Evolutionary conservation across 2,888 invertebrate species (phyloP).

Genomic region (Ectobius pallidus): DNA sequence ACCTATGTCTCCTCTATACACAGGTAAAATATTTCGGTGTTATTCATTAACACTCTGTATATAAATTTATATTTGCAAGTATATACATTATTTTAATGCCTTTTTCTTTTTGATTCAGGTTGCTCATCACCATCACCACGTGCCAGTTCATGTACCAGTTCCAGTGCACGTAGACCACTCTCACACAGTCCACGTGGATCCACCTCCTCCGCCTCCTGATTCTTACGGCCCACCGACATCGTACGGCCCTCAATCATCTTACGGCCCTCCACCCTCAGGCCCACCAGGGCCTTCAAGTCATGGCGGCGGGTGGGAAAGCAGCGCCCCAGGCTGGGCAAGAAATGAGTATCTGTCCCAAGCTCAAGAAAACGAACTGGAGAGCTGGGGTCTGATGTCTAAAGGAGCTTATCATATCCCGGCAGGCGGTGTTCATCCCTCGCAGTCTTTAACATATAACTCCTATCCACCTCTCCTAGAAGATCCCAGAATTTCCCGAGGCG

Average conservation of each 20-base stretch:
- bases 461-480: background rate
- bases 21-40: too few relatives aligned
- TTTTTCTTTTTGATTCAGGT: too few relatives aligned
- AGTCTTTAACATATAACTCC: slow-evolving; percentile 27
- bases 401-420: slow-evolving; percentile 54
- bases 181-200: slow-evolving; percentile 46
- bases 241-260: background rate
- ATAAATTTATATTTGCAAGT: too few relatives aligned
- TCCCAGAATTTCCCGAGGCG: background rate
- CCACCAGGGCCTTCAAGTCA: background rate
- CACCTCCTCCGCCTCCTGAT: background rate
- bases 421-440: slow-evolving; percentile 38
- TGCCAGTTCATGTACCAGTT: slow-evolving; percentile 59
- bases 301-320: slow-evolving; percentile 4
- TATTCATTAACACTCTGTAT: too few relatives aligned
- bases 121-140: slow-evolving; percentile 72
- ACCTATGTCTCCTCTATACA: too few relatives aligned
- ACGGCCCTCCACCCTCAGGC: background rate
- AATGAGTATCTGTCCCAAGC: slow-evolving; percentile 51
- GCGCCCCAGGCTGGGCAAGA: slow-evolving; percentile 52
- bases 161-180: slow-evolving; percentile 51
- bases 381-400: slow-evolving; percentile 61
- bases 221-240: background rate
- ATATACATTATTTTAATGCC: too few relatives aligned
- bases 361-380: slow-evolving; percentile 64